Base-by-base conservation (phyloP, 2,797 vertebrate species). In the Tamandua tetradactyla region DNA sequence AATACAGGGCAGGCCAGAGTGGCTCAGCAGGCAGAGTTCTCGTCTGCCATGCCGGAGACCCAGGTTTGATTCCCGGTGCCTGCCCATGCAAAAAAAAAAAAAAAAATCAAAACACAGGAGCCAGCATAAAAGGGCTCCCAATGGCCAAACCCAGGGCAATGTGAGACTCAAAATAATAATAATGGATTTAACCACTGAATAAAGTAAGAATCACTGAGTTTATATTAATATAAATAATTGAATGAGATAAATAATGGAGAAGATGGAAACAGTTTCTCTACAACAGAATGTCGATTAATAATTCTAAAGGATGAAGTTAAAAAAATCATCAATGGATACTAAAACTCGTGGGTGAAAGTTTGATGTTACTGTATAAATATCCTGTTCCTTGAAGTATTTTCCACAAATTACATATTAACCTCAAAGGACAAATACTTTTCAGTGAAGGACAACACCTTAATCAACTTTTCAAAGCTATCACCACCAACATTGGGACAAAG, bases 371-470 rank as follows among this genome's bases (percentile, higher is more conserved):
- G 80, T 83, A 52, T 85, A 71, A 91, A 86, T 62, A 94, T 52
- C 9, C n/a, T 87, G 18, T 61, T 87, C 13, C 52, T 91, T 25
- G 42, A 94, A 79, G 52, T 75, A 74, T 42, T 87, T 30, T 66
- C 37, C 35, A 82, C 2, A 87, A 93, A 71, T 12, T 86, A 74
- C 64, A 84, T 32, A 90, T 80, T 81, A 89, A 71, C 76, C 89
- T 92, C 82, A 91, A 94, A 87, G 55, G 9, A 80, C 64, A 91
- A 93, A 71, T 71, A 81, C n/a, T 89, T 91, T 91, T 96, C 22
- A 89, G 32, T 44, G 27, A 18, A 69, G 52, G 76, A 64, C 62
- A 92, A 37, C 7, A 76, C 30, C 55, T 74, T 64, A 69, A 87
- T n/a, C 47, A 95, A 86, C 87, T 84, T 88, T 93, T 92, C 68